Conservation (phyloP, 2,797 vertebrate species). For the Zonotrichia albicollis region DNA sequence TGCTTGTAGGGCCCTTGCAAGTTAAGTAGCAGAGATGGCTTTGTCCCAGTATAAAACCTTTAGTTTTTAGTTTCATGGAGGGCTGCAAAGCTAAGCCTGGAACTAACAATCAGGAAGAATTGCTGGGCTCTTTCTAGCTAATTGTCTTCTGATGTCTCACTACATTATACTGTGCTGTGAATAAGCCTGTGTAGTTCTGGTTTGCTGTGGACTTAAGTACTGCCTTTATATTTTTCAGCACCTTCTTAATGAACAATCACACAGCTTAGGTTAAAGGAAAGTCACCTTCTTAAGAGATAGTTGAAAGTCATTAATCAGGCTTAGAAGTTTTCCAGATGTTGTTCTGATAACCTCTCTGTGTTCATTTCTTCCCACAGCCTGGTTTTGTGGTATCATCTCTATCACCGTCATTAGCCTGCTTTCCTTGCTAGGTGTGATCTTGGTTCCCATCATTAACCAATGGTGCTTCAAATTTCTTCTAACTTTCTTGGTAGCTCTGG, state of each 20-base stretch:
- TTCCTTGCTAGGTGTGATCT: slow-evolving; percentile 92
- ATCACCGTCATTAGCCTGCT: slow-evolving; percentile 98
- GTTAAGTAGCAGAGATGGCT: not conserved
- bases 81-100: not conserved
- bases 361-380: slow-evolving; percentile 76
- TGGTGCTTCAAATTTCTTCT: slow-evolving; percentile 98
- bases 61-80: not conserved
- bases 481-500: slow-evolving; percentile 96
- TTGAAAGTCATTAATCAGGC: slow-evolving; percentile 1
- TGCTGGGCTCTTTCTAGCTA: not conserved
- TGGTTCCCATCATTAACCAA: slow-evolving; percentile 96
- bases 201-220: not conserved
- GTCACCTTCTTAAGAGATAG: not conserved
- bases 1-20: not conserved
- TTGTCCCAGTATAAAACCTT: not conserved
- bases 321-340: not conserved
- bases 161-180: not conserved
- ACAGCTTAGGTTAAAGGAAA: not conserved
- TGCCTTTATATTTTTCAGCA: not conserved
- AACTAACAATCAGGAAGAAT: not conserved
- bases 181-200: not conserved
- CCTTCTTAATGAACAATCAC: not conserved
- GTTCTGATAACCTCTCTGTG: slow-evolving; percentile 57
- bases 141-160: not conserved
- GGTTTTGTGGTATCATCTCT: slow-evolving; percentile 94